Percentiles rank a stretch among this genome's conserved stretches.
Evolutionary conservation across 2,113 vertebrate genomes (phyloP).

Genomic region (Bungarus multicinctus): DNA sequence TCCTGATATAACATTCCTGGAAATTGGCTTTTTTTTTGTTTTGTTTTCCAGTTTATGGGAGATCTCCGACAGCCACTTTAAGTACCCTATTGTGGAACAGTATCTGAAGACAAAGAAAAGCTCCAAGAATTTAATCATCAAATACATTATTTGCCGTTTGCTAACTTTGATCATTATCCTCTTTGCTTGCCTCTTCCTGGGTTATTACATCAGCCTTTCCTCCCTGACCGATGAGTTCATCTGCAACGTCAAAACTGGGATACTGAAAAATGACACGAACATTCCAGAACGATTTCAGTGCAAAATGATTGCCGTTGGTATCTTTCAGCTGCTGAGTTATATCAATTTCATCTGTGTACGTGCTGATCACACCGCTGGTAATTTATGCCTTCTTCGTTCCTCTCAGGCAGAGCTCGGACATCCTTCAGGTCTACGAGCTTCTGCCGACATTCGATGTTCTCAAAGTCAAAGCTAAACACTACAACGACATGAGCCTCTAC

Average conservation of each 20-base stretch:
- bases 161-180: slow-evolving; percentile 80
- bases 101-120: slow-evolving; percentile 89
- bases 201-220: slow-evolving; percentile 88
- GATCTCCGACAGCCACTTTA: slow-evolving; percentile 83
- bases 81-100: slow-evolving; percentile 92
- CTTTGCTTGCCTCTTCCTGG: slow-evolving; percentile 80
- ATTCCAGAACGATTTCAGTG: slow-evolving; percentile 83
- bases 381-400: slow-evolving; percentile 80
- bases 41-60: slow-evolving; percentile 75
- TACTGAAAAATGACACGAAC: slow-evolving; percentile 79
- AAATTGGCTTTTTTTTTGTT: neutral
- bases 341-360: slow-evolving; percentile 86
- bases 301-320: slow-evolving; percentile 89
- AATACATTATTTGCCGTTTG: slow-evolving; percentile 81
- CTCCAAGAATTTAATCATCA: slow-evolving; percentile 75
- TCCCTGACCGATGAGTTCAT: slow-evolving; percentile 88
- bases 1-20: neutral
- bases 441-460: slow-evolving; percentile 85
- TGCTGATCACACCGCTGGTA: slow-evolving; percentile 76
- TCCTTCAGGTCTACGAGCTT: slow-evolving; percentile 87
- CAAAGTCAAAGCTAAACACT: slow-evolving; percentile 74
- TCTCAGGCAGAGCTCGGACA: slow-evolving; percentile 68
- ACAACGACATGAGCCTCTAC: slow-evolving; percentile 91
- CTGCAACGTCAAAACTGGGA: slow-evolving; percentile 84
- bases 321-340: slow-evolving; percentile 89